Evolutionary conservation across 2,888 invertebrate species (phyloP), one percentile per base, ranked within the genome.

Genomic region (Prosapia bicincta): DNA sequence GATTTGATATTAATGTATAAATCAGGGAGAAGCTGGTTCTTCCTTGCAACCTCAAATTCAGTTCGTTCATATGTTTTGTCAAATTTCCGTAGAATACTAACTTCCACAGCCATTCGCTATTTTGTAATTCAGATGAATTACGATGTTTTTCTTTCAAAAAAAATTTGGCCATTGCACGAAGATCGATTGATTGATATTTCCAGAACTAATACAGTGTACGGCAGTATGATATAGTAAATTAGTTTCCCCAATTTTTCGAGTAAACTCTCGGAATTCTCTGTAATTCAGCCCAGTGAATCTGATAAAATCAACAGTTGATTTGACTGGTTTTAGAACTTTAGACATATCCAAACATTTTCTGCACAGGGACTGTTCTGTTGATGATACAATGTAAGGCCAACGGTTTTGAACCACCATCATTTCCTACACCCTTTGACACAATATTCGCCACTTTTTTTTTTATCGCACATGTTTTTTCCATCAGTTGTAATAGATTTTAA

Each of bases 291-390:
- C n/a, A 54, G 20, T 5, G 20, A 30, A 67, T 75, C 75, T 79
- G 82, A 83, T 82, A 79, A 81, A 82, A 81, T 82, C 82, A 80
- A 81, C 81, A 81, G 73, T 76, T 81, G 80, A 81, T 78, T 82
- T 80, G 79, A 81, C 80, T 81, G 81, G 80, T 78, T 82, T 81
- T 71, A 83, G 72, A 82, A 82, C 81, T 80, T 80, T 79, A 76
- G 81, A 82, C 81, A 82, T 80, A 81, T 82, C 80, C 80, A 82
- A 81, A 79, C 78, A 82, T 82, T 83, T 83, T 79, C 81, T 81
- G 80, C 82, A 82, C 79, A 82, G 80, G 76, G 80, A 78, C 79
- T 81, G 80, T 10, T 80, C 80, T 79, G 81, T 81, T 79, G 81
- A 81, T 82, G 78, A 81, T 82, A 80, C 82, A 82, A 80, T 82